Conservation (phyloP, 2,888 invertebrate species). For the Flexamia atlantica region DNA sequence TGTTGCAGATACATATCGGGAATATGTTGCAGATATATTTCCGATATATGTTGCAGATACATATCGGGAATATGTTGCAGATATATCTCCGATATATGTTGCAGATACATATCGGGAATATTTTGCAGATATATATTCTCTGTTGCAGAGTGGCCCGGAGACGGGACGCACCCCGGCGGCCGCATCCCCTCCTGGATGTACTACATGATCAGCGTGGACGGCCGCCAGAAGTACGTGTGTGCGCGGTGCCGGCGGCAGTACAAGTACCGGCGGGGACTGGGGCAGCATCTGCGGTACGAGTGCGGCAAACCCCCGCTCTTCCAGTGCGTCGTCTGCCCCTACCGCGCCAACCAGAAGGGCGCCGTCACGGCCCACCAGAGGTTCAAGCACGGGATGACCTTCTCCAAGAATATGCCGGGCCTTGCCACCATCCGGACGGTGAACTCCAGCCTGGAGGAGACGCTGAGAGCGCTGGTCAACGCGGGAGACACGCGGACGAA, state of each 20-base stretch:
- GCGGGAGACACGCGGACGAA: background rate
- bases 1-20: no score
- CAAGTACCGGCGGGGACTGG: conserved; percentile 57
- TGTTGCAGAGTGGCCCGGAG: conserved; percentile 23
- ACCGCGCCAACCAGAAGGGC: conserved; percentile 69
- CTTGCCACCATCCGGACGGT: background rate
- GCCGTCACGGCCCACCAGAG: conserved; percentile 56
- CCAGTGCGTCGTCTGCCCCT: conserved; percentile 78
- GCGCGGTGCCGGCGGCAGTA: conserved; percentile 46
- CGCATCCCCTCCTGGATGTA: conserved; percentile 55
- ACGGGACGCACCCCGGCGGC: conserved; percentile 20
- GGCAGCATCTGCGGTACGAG: conserved; percentile 78
- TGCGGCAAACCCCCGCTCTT: conserved; percentile 80
- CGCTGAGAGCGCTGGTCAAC: background rate
- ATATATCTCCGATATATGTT: no score
- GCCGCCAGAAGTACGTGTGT: conserved; percentile 49
- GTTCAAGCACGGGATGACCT: conserved; percentile 55
- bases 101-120: no score
- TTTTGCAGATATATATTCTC: no score
- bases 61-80: no score
- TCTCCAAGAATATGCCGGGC: conserved; percentile 38
- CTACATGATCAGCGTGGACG: conserved; percentile 16
- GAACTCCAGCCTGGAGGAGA: conserved; percentile 10
- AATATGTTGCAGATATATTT: no score
- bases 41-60: no score